phyloP scores from a whole-genome alignment of 2,888 invertebrate species.

The Elmis aenea region DNA sequence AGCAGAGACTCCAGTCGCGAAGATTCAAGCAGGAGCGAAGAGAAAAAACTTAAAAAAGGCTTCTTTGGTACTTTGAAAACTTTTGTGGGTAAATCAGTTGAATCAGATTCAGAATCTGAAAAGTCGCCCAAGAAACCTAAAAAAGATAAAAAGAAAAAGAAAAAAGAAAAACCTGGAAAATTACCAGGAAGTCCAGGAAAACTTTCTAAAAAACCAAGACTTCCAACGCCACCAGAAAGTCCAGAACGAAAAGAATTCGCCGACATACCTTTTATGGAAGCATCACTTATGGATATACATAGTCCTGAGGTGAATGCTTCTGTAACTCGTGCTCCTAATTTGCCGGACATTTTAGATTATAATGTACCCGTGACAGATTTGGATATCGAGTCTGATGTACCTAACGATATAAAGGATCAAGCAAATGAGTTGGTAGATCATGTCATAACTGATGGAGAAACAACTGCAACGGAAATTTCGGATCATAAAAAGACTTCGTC shows the following conservation, averaged over 20 bases:
- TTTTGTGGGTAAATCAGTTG: conserved; percentile 42
- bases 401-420: conserved; percentile 26
- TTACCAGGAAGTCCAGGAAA: conserved; percentile 25
- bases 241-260: conserved; percentile 32
- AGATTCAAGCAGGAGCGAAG: conserved; percentile 33
- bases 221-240: conserved; percentile 30
- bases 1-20: conserved; percentile 28
- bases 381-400: conserved; percentile 1
- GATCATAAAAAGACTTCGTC: conserved; percentile 15
- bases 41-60: conserved; percentile 39
- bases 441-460: conserved; percentile 19
- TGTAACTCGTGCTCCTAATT: conserved; percentile 19
- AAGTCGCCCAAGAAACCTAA: conserved; percentile 39
- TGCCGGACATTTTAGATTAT: no score
- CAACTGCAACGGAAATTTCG: conserved; percentile 16
- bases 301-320: conserved; percentile 2
- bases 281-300: conserved; percentile 27
- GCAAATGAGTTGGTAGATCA: conserved; percentile 28
- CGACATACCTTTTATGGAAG: conserved; percentile 40
- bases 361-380: conserved; percentile 9
- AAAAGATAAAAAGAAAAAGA: conserved; percentile 30
- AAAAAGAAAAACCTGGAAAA: conserved; percentile 23
- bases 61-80: conserved; percentile 44
- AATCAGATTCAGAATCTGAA: conserved; percentile 44
- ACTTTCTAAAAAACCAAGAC: conserved; percentile 37